Conservation (phyloP, 2,113 vertebrate species). For the Apodemus speciosus region DNA sequence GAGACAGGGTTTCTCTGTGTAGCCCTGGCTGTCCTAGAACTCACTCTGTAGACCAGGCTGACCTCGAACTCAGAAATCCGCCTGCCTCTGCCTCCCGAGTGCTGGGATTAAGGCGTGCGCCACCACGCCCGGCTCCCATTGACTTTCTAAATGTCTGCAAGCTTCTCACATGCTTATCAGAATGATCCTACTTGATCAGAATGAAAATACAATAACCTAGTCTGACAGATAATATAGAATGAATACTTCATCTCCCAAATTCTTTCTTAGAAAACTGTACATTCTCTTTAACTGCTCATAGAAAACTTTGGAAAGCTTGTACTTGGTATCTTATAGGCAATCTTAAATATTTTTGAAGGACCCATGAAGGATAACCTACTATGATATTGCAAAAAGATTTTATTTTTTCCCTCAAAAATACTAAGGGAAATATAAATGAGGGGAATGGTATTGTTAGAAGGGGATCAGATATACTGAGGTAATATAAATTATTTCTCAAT, state of each 20-base stretch:
- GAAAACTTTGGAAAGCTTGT: neutral
- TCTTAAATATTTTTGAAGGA: too few species aligned
- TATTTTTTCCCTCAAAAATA: neutral
- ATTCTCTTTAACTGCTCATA: neutral
- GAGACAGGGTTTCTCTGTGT: too few species aligned
- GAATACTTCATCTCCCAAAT: neutral
- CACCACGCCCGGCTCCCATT: too few species aligned
- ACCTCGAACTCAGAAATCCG: too few species aligned
- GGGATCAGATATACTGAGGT: neutral
- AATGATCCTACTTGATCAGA: neutral
- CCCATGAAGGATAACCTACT: neutral
- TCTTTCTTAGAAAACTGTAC: neutral
- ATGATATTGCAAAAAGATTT: neutral
- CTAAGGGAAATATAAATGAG: neutral
- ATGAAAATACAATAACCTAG: neutral
- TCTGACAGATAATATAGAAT: neutral
- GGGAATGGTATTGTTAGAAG: neutral
- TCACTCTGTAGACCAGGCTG: too few species aligned
- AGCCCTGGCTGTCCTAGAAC: too few species aligned
- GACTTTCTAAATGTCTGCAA: neutral
- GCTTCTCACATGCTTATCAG: neutral
- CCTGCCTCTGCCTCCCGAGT: too few species aligned
- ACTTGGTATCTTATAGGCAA: neutral
- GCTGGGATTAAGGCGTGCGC: too few species aligned
- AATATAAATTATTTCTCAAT: neutral